Evolutionary conservation across 2,113 vertebrate genomes (phyloP).

Genomic region (Holacanthus passer): DNA sequence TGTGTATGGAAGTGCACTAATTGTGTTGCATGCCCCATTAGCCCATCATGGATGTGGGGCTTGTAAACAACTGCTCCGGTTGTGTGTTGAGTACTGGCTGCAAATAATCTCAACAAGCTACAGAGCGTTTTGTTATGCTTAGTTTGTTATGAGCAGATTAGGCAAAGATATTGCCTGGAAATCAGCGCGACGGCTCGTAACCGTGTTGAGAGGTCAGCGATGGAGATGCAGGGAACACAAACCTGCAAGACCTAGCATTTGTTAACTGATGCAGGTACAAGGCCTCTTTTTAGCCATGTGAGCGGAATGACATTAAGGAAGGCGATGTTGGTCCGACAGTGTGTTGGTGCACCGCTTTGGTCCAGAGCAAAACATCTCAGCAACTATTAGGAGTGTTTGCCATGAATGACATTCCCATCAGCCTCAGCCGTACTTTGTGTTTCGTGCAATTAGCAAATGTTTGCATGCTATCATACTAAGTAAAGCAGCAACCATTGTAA

Average conservation of each 20-base stretch:
- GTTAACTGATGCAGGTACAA: too few relatives aligned
- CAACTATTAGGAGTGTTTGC: neutral
- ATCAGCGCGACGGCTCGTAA: neutral
- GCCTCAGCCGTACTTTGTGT: neutral
- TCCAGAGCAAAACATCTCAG: neutral
- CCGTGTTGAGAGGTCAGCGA: constrained; percentile 6
- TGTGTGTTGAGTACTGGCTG: neutral
- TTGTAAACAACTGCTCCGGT: constrained; percentile 4
- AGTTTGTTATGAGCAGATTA: constrained; percentile 7
- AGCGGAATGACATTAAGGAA: too few relatives aligned
- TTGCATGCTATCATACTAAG: neutral
- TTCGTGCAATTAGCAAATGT: neutral
- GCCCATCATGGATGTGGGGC: constrained; percentile 3
- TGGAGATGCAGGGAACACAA: too few relatives aligned
- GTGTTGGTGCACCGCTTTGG: too few relatives aligned
- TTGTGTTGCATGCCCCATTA: constrained; percentile 1
- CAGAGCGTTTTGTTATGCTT: neutral
- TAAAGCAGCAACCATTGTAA: neutral
- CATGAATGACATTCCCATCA: neutral
- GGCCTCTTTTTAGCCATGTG: too few relatives aligned
- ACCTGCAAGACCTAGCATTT: too few relatives aligned
- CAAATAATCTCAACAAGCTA: constrained; percentile 9
- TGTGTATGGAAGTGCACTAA: constrained; percentile 3
- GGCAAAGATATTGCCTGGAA: neutral
- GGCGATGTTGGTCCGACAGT: too few relatives aligned